Percentiles rank a stretch among this genome's conserved stretches.
phyloP scores from a whole-genome alignment of 2,113 vertebrate genomes.

The Pangasianodon hypophthalmus region DNA sequence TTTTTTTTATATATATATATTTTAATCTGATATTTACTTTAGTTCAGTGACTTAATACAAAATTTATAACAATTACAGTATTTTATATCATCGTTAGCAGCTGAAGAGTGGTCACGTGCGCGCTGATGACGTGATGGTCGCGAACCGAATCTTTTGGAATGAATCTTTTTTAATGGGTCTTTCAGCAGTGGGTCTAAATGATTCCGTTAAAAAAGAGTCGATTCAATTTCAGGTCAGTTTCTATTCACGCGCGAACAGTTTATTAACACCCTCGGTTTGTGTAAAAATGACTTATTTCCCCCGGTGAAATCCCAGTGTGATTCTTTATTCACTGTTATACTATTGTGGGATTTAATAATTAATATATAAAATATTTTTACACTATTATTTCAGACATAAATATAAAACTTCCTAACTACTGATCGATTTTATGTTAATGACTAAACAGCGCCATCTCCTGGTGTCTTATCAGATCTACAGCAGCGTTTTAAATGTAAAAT shows the following conservation, averaged over 20 bases:
- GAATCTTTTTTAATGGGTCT: background rate
- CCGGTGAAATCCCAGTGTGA: background rate
- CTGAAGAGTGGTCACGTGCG: background rate
- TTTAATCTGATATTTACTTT: background rate
- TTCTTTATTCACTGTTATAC: too few species aligned
- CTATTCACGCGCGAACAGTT: too few species aligned
- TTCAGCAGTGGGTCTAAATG: background rate
- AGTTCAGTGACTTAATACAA: background rate
- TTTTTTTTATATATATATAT: too few species aligned
- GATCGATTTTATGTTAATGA: background rate
- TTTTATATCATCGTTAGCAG: background rate
- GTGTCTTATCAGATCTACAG: background rate
- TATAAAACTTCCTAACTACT: background rate
- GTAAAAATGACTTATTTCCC: too few species aligned
- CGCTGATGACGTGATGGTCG: background rate
- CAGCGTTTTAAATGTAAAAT: background rate
- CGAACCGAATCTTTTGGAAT: background rate
- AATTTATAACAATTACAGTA: background rate
- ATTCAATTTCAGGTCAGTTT: background rate
- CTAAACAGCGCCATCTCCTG: background rate
- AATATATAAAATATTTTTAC: background rate
- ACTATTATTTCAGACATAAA: background rate
- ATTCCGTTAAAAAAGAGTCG: background rate
- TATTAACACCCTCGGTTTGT: background rate
- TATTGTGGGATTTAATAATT: background rate